Base-by-base conservation (phyloP, 2,113 vertebrate species). In the Syrrhaptes paradoxus region DNA sequence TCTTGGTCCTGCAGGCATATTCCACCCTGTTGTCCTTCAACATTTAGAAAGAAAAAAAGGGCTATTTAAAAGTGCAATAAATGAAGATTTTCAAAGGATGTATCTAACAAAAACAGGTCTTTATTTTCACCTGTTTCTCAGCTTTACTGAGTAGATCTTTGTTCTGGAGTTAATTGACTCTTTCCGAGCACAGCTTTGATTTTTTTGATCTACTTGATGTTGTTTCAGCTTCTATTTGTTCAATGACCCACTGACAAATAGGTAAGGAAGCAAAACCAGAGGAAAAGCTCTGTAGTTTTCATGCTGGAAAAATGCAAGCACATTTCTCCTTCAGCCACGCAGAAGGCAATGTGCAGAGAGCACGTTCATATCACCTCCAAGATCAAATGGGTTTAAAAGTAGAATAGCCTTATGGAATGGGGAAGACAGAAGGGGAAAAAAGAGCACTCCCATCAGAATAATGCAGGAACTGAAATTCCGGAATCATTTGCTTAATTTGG, bases 141-240 rank as follows among this genome's bases (percentile, higher is more conserved):
- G 85, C 70, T 62, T 85, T 59, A 67, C 43, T 62, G 54, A 86
- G 25, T 34, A 77, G 41, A 57, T 62, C 41, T 85, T 62, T 80
- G 65, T 94, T 77, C 63, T 72, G 32, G 32, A 85, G 48, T 55
- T 94, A 94, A 89, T 41, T 72, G 75, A 89, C 71, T 89, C 57
- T 71, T 74, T 80, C 65, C 59, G 20, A 81, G 31, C 13, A 52
- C 36, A 51, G 52, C 36, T 85, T 85, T 89, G 48, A 73, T 82
- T 32, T 81, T 81, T 67, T 76, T 80, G 5, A 70, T 63, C 49
- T 79, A 29, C 74, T 79, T 80, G 63, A 82, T 77, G 65, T 57
- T 72, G 28, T 55, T 81, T 89, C 58, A 66, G 9, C 32, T 89
- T 73, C 58, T 51, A 28, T 85, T 89, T 89, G 59, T 92, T 67